Base-by-base conservation (phyloP, 2,888 invertebrate species). In the Andricus quercusramuli region DNA sequence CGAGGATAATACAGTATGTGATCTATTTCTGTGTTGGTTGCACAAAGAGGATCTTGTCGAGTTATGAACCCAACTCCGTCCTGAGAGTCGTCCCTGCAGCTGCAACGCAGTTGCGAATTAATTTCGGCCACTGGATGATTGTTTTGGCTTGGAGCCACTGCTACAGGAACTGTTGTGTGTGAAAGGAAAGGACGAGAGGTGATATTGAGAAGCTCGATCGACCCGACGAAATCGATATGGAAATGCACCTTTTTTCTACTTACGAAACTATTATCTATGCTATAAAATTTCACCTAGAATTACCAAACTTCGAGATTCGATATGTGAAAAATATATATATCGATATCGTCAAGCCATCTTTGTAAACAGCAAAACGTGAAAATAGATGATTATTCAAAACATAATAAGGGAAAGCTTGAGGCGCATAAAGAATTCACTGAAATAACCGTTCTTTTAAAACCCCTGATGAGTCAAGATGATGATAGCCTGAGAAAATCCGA, bases 81-180 rank as follows among this genome's bases (percentile, higher is more conserved):
- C 78, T 32, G 41, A 74, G 74, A 74, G n/a, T 70, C 51, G 62
- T 37, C 25, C 59, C 76, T 32, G 70, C 82, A 76, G 80, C 74
- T 83, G 79, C 84, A 82, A 82, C 82, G 83, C 85, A 81, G 84
- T 83, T 82, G 84, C 85, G 81, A 83, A 85, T 86, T 85, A 86
- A 83, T 85, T 85, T 85, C 82, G 86, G 78, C 79, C 80, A 81
- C 86, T 85, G 84, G 83, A 86, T 85, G 85, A 84, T 84, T 84
- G 82, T 86, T 87, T 88, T 88, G 88, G 87, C 86, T 80, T 32
- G 51, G 79, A 84, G 88, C 88, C 88, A 88, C 78, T 32, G 67
- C 29, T 51, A 32, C 20, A 74, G 77, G 47, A 85, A 83, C 81
- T 79, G 79, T 82, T 79, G 79, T 83, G 82, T 67, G 80, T 79